Evolutionary conservation across 2,888 invertebrate species (phyloP).

Genomic region (Tetranychus truncatus): DNA sequence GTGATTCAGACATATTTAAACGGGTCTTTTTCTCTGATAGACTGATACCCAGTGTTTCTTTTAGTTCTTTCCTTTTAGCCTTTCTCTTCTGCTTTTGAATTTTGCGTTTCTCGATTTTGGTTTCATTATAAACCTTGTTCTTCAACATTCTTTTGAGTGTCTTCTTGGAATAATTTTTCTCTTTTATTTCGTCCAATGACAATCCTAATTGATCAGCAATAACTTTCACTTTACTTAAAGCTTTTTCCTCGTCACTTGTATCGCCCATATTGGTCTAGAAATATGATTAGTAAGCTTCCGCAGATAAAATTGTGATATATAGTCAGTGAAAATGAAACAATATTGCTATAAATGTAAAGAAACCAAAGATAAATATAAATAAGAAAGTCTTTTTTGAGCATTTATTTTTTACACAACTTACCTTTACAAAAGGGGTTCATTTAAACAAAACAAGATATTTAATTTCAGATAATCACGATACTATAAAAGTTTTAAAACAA

Average conservation of each 20-base stretch:
- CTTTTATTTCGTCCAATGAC: not conserved
- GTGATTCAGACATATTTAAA: conserved; percentile 33
- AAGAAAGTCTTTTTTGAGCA: no score
- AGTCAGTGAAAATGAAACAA: no score
- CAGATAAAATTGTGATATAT: no score
- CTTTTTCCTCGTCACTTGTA: not conserved
- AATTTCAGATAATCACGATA: no score
- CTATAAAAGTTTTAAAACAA: no score
- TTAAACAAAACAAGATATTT: no score
- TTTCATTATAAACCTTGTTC: conserved; percentile 3
- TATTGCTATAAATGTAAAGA: no score
- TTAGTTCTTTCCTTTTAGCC: conserved; percentile 7
- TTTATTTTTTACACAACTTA: no score
- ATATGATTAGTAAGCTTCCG: not conserved
- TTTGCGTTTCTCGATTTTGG: conserved; percentile 1
- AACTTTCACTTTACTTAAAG: not conserved
- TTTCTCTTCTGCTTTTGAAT: conserved; percentile 10
- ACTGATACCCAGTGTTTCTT: not conserved
- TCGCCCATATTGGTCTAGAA: not conserved
- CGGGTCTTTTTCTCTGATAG: not conserved
- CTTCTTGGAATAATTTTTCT: conserved; percentile 7
- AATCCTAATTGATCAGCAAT: conserved; percentile 5
- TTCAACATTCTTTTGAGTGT: conserved; percentile 3
- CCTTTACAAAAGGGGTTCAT: no score
- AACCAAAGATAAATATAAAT: no score